Evolutionary conservation across 2,113 vertebrate species (phyloP).

Genomic region (Cebus imitator): DNA sequence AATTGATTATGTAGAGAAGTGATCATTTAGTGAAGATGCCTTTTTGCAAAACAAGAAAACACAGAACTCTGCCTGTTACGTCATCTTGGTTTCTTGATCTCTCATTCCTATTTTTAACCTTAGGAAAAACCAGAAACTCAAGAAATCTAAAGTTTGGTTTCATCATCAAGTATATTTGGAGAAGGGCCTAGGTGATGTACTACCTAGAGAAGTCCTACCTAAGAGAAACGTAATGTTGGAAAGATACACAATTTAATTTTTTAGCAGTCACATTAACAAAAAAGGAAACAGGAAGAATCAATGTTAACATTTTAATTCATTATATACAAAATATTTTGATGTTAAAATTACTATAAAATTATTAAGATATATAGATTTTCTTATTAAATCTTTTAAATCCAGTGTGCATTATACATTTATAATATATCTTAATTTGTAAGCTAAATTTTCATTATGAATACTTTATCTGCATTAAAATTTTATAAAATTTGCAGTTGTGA

Average conservation of each 20-base stretch:
- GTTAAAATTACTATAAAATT: not conserved
- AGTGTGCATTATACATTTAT: not conserved
- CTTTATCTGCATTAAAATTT: not conserved
- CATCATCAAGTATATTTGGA: not conserved
- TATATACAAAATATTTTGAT: not conserved
- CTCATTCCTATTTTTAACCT: not conserved
- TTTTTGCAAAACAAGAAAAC: not conserved
- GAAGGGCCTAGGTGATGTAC: not conserved
- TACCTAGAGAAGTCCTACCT: not conserved
- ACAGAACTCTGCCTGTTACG: not conserved
- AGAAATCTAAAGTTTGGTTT: not conserved
- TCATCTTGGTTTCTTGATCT: not conserved
- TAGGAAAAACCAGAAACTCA: not conserved
- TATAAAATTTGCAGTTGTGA: not conserved
- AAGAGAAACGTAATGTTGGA: not conserved
- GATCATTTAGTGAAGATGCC: not conserved
- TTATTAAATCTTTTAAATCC: not conserved
- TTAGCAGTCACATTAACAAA: not conserved
- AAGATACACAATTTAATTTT: not conserved
- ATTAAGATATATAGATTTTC: not conserved
- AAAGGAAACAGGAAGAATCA: not conserved
- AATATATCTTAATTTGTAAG: not conserved
- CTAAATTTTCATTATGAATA: not conserved
- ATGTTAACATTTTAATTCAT: not conserved
- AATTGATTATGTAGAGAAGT: not conserved